Evolutionary conservation across 1,140 invertebrate genomes (phyloP).

Genomic region (Chrysomallon squamiferum): DNA sequence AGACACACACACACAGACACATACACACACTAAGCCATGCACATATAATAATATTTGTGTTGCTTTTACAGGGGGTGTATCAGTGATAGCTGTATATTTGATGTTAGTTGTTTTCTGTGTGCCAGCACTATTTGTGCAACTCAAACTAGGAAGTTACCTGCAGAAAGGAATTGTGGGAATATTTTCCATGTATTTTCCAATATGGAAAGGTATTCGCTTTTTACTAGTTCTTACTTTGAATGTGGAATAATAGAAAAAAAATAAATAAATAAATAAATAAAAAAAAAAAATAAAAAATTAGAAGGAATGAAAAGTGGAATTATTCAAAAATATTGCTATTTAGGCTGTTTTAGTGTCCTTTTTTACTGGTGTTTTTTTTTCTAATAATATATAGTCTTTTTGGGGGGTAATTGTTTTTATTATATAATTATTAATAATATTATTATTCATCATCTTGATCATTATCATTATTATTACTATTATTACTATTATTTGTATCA

Average conservation of each 20-base stretch:
- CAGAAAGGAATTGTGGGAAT: conserved; percentile 51
- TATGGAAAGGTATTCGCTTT: conserved; percentile 41
- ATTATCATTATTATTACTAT: too few species aligned
- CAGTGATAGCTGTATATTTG: conserved; percentile 41
- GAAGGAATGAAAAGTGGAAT: background rate
- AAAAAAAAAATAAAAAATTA: background rate
- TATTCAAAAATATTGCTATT: background rate
- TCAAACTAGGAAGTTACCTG: conserved; percentile 51
- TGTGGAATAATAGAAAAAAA: background rate
- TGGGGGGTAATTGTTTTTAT: too few species aligned
- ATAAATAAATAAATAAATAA: background rate
- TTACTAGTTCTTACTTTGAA: too few species aligned
- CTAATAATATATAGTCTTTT: too few species aligned
- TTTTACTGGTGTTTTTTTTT: too few species aligned
- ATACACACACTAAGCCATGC: too few species aligned
- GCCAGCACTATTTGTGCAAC: conserved; percentile 47
- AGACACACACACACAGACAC: background rate
- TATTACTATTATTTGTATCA: too few species aligned
- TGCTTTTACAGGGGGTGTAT: conserved; percentile 37
- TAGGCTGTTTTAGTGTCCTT: background rate
- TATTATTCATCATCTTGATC: too few species aligned
- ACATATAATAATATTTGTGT: background rate
- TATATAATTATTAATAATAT: too few species aligned
- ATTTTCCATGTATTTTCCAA: conserved; percentile 42
- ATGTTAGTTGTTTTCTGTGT: conserved; percentile 42